Evolutionary conservation across 2,113 vertebrate species (phyloP), one percentile per base, ranked within the genome.

Genomic region (Phyllostomus hastatus): DNA sequence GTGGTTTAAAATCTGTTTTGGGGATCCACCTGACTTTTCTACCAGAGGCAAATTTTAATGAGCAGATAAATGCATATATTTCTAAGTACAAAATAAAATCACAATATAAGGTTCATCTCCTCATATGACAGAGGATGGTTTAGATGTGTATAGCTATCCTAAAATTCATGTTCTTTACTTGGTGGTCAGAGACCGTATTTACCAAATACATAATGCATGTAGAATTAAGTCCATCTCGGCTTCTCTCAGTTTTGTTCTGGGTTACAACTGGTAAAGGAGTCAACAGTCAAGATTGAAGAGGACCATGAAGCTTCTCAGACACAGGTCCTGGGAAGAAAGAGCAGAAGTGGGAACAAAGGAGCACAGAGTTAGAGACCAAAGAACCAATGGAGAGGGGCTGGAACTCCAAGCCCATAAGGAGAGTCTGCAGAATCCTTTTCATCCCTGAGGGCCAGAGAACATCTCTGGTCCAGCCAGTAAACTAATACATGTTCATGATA

Each of bases 81-180:
- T 82, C 57, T 67, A 94, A 88, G 66, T 67, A 82, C 26, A 89
- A 86, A 88, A 91, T 26, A 94, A 96, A 94, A 91, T 86, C 14
- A 5, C 7, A 80, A 17, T 83, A 50, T 46, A 35, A 80, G 90
- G 75, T 38, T 26, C n/a, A 50, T 38, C 31, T 90, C 31, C 41
- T 87, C 48, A 57, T 50, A 41, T 69, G 50, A 93, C 61, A 8
- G 50, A 91, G 80, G 22, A 67, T 69, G 12, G 38, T 33, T 85
- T 78, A 24, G 50, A 84, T 31, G 86, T 78, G 84, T 48, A 33
- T 9, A 48, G 54, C 19, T 86, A 22, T 76, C 57, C 28, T 14
- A 48, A 80, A 78, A 86, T 28, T 26, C 52, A 38, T 1, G 28
- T 20, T 96, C 16, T 79, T 72, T 48, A 35, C n/a, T 92, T 10